These are phyloP conservation scores for Nematopogon swammerdamellus DNA, from an alignment of 2,888 invertebrate genomes.

Conservation along the genomic window DNA sequence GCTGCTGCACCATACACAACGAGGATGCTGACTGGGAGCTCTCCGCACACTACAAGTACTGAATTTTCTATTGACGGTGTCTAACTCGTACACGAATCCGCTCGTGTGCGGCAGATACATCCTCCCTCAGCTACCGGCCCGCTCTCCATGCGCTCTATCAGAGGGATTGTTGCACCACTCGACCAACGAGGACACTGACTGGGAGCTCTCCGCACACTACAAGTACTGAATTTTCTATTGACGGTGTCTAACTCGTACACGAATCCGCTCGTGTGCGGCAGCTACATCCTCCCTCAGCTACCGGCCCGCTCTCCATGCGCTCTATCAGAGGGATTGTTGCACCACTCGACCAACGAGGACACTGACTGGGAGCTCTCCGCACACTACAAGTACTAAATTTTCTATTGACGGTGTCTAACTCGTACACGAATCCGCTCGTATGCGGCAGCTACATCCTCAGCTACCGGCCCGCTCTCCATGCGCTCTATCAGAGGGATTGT, in stretches of 20 bases:
- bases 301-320: neutral
- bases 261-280: slow-evolving; percentile 78
- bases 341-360: neutral
- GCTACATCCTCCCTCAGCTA: slow-evolving; percentile 60
- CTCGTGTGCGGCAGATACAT: no score
- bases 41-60: no score
- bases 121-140: no score
- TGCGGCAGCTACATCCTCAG: slow-evolving; percentile 69
- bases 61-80: no score
- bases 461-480: slow-evolving; percentile 14
- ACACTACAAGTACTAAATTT: slow-evolving; percentile 16
- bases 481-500: neutral
- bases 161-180: no score
- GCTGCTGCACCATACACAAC: no score
- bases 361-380: no score
- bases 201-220: no score
- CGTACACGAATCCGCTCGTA: slow-evolving; percentile 75
- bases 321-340: neutral
- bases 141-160: no score
- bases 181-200: no score
- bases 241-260: slow-evolving; percentile 80
- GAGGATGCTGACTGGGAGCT: no score
- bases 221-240: slow-evolving; percentile 72
- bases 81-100: no score
- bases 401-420: slow-evolving; percentile 16